phyloP scores from a whole-genome alignment of 2,113 vertebrate genomes.

The Rhizomys pruinosus region DNA sequence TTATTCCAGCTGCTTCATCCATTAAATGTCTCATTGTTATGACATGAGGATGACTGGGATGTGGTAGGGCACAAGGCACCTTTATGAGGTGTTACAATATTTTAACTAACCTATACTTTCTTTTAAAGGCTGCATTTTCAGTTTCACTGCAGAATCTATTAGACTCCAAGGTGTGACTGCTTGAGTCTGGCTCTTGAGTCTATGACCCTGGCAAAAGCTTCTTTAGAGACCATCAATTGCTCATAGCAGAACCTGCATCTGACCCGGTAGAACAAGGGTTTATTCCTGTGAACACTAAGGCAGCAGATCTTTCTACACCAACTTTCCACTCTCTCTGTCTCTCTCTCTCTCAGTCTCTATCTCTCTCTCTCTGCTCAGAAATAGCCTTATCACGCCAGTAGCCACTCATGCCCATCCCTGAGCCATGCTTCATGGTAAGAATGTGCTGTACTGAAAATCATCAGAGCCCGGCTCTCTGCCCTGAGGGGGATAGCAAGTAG shows the following conservation, averaged over 20 bases:
- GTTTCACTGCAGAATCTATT: background rate
- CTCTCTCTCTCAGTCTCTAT: background rate
- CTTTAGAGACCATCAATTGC: background rate
- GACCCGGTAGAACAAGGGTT: background rate
- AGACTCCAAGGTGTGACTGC: conserved; percentile 33
- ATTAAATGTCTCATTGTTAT: background rate
- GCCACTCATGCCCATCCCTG: too few species aligned
- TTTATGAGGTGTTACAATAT: conserved; percentile 63
- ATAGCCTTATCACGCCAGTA: too few species aligned
- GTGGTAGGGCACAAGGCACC: background rate
- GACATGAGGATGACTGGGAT: conserved; percentile 28
- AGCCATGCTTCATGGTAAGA: too few species aligned
- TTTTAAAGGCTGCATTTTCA: background rate
- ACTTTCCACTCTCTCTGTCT: background rate
- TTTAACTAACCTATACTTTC: conserved; percentile 59
- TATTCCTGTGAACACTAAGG: background rate
- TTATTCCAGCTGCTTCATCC: background rate
- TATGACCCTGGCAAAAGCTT: background rate
- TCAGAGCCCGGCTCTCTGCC: background rate
- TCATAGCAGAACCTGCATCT: background rate
- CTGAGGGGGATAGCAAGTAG: background rate
- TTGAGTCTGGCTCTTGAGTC: background rate
- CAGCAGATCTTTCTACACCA: too few species aligned
- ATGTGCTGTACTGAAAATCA: too few species aligned
- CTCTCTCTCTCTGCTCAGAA: too few species aligned